Evolutionary conservation across 2,888 invertebrate species (phyloP).

Genomic region (Portevinia maculata): DNA sequence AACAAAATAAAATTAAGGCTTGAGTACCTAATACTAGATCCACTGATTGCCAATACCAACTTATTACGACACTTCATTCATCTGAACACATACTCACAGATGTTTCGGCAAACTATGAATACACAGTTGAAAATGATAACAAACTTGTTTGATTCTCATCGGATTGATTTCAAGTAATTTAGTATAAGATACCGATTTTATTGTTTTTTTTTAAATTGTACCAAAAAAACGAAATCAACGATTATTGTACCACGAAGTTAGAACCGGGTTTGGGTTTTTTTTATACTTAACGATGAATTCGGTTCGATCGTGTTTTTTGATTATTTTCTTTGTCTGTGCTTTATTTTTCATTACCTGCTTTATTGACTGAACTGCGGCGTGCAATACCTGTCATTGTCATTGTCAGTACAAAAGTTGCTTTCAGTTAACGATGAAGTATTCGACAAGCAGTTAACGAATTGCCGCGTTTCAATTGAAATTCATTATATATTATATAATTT

Average conservation of each 20-base stretch:
- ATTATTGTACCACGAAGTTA: too few species aligned
- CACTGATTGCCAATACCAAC: too few species aligned
- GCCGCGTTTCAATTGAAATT: not conserved
- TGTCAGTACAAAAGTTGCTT: slow-evolving; percentile 42
- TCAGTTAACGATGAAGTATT: slow-evolving; percentile 39
- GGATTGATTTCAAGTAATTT: too few species aligned
- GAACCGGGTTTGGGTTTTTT: not conserved
- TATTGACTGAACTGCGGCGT: slow-evolving; percentile 16
- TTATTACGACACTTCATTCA: too few species aligned
- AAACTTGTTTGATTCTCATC: not conserved
- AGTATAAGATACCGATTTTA: not conserved
- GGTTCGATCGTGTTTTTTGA: slow-evolving; percentile 7
- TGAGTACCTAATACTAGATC: too few species aligned
- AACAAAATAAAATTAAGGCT: too few species aligned
- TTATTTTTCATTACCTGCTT: not conserved
- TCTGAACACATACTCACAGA: too few species aligned
- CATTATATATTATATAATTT: too few species aligned
- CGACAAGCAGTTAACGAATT: slow-evolving; percentile 12
- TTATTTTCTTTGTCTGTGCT: not conserved
- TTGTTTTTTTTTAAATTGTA: not conserved
- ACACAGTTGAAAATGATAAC: not conserved
- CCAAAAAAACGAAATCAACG: too few species aligned
- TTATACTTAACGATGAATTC: not conserved
- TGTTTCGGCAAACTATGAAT: not conserved
- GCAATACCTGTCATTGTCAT: too few species aligned